Evolutionary conservation across 2,797 vertebrate genomes (phyloP), one percentile per base, ranked within the genome.

Genomic region (Diplodus sargus): DNA sequence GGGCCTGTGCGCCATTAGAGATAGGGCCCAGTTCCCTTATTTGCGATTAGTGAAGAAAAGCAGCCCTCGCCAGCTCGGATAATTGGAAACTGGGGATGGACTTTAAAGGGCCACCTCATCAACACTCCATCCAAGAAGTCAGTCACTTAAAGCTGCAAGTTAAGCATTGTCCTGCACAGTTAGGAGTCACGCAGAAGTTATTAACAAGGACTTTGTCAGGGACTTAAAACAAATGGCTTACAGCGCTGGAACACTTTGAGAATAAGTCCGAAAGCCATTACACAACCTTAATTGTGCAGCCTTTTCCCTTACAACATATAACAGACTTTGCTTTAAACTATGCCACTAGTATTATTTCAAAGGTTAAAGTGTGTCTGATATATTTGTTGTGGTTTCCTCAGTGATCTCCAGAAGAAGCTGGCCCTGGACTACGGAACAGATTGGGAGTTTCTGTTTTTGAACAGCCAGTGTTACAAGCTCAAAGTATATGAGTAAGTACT

Each of bases 81-180:
- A 97, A 96, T 95, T 96, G 95, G 95, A 95, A 95, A 94, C 93
- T 96, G 95, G 93, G 93, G 96, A 95, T 94, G 94, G 92, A 88
- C 92, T 92, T 95, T 95, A 93, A 95, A 81, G 88, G 90, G 91
- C 89, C 60, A 88, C 92, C 95, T 97, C 94, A 95, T 95, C 93
- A 95, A 83, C 93, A 88, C 83, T 88, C 95, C 73, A 92, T 94
- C 92, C 92, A 85, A 92, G 90, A 90, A 94, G 91, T 90, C 93
- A 93, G 91, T 89, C 92, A 90, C 90, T 95, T 92, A 80, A 87
- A 88, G 78, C 49, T 70, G 81, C 22, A 18, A 47, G 56, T 87
- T 93, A 94, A 95, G 92, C 94, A 91, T 79, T 90, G 82, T 95
- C 94, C 34, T 95, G 95, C 94, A 94, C 81, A 93, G 74, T 80